Evolutionary conservation across 2,113 vertebrate species (phyloP).

Genomic region (Ardeotis arabs): DNA sequence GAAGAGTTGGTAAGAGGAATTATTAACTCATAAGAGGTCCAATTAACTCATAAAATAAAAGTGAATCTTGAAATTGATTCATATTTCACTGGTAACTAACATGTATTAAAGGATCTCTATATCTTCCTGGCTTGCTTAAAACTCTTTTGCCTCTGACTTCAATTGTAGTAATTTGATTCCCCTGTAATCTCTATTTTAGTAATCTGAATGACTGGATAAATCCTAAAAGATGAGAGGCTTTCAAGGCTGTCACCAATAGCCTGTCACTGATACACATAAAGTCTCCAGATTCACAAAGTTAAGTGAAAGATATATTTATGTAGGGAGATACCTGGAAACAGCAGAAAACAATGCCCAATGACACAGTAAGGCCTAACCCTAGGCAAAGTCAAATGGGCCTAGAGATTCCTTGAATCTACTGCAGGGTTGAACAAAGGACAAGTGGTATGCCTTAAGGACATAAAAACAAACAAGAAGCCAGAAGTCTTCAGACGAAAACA

Average conservation of each 20-base stretch:
- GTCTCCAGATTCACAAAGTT: background rate
- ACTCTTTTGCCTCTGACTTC: background rate
- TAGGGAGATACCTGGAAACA: background rate
- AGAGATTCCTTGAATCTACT: background rate
- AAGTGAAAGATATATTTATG: background rate
- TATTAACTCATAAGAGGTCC: background rate
- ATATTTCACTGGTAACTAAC: background rate
- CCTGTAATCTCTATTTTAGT: background rate
- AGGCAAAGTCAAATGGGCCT: background rate
- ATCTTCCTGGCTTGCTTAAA: background rate
- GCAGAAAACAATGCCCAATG: background rate
- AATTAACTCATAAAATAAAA: background rate
- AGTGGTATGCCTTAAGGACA: background rate
- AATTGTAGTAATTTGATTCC: background rate
- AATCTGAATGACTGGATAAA: background rate
- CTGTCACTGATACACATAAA: background rate
- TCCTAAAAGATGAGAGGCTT: background rate
- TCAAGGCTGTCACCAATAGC: background rate
- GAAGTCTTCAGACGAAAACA: background rate
- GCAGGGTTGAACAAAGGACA: rapidly evolving
- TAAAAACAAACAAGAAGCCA: background rate
- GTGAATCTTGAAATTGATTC: background rate
- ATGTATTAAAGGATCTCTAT: background rate
- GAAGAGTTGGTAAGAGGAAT: background rate
- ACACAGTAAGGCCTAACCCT: background rate